Evolutionary conservation across 2,113 vertebrate species (phyloP).

Genomic region (Megaptera novaeangliae): DNA sequence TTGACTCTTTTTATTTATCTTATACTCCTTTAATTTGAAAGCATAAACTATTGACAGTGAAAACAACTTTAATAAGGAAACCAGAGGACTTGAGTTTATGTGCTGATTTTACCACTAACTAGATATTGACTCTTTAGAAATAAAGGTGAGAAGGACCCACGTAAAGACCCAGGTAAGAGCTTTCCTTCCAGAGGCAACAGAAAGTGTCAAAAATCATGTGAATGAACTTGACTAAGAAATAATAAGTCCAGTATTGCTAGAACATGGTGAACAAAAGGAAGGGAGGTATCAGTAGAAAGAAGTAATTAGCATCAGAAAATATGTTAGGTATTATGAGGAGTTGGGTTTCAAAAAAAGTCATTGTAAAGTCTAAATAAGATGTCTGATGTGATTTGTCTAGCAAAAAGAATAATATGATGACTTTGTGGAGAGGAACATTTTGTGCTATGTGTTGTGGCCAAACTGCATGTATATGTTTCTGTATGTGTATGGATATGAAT

Average conservation of each 20-base stretch:
- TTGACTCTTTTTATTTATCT: neutral
- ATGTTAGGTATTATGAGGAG: neutral
- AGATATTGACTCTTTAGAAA: neutral
- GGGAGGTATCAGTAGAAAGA: neutral
- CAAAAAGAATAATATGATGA: neutral
- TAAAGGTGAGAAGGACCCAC: neutral
- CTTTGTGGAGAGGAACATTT: neutral
- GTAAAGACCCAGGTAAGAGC: neutral
- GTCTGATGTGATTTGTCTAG: neutral
- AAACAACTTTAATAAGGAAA: neutral
- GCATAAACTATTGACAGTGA: neutral
- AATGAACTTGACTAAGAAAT: neutral
- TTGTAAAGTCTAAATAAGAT: neutral
- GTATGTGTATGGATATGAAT: neutral
- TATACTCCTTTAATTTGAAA: neutral
- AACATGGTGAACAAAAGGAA: neutral
- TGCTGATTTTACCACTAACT: neutral
- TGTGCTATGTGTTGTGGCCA: neutral
- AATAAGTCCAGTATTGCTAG: neutral
- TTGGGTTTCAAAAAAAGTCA: neutral
- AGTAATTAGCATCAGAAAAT: neutral
- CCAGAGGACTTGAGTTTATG: neutral
- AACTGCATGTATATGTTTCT: neutral
- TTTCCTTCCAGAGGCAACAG: neutral
- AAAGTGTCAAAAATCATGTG: neutral